These are phyloP conservation scores for Lepidonotus clava DNA, from an alignment of 2,888 invertebrate species.

Conservation along the genomic window DNA sequence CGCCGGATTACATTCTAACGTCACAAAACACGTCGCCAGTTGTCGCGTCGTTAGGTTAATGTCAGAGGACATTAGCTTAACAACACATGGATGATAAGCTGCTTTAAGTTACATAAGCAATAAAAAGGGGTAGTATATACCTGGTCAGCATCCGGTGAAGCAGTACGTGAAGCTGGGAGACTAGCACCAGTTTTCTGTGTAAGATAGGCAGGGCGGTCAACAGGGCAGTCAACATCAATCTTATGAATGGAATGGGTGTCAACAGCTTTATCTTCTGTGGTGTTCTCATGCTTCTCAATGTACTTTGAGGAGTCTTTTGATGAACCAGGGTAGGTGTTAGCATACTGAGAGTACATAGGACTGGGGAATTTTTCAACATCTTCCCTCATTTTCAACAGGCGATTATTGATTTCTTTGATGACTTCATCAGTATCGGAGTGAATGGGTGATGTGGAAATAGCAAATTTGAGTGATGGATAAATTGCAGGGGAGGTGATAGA, in stretches of 20 bases:
- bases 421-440: not conserved
- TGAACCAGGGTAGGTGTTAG: no score
- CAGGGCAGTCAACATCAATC: no score
- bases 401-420: slow-evolving; percentile 23
- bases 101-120: not conserved
- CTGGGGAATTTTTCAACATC: not conserved
- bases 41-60: no score
- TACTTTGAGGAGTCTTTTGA: no score
- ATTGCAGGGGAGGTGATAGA: no score
- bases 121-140: not conserved
- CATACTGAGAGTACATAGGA: not conserved
- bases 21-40: no score
- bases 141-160: not conserved
- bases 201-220: not conserved
- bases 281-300: no score
- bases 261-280: not conserved
- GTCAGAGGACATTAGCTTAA: no score
- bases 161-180: not conserved
- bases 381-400: not conserved
- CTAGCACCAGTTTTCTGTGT: slow-evolving; percentile 36
- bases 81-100: no score
- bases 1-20: no score
- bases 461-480: no score
- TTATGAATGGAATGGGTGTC: not conserved
- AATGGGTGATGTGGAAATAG: no score